Percentiles rank a stretch among this genome's conserved stretches.
These are phyloP conservation scores for Discoglossus pictus DNA, from an alignment of 2,797 vertebrate species.

Conservation along the genomic window DNA sequence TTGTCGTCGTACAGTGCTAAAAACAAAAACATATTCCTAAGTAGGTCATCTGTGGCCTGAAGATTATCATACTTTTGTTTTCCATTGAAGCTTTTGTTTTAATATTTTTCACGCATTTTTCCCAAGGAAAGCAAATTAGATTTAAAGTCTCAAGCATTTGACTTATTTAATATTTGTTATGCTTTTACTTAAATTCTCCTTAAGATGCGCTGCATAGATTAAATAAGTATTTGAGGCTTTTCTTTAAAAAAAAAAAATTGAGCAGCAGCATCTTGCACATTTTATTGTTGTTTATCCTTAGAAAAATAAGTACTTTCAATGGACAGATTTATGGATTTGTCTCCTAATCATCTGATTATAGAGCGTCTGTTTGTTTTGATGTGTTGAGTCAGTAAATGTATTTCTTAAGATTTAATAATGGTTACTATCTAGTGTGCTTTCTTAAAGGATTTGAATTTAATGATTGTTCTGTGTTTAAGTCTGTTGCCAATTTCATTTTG, in stretches of 20 bases:
- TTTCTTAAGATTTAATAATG: slow-evolving; percentile 49
- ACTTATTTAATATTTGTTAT: slow-evolving; percentile 56
- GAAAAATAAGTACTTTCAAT: slow-evolving; percentile 73
- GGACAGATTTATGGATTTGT: slow-evolving; percentile 64
- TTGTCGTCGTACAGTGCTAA: not conserved
- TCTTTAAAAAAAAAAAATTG: slow-evolving; percentile 68
- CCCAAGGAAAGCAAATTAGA: slow-evolving; percentile 78
- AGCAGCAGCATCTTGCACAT: slow-evolving; percentile 68
- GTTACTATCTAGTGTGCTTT: slow-evolving; percentile 41
- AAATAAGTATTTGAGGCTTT: slow-evolving; percentile 67
- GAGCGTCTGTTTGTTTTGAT: slow-evolving; percentile 23
- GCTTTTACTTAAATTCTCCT: slow-evolving; percentile 63
- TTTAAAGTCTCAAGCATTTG: slow-evolving; percentile 67
- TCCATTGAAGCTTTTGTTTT: slow-evolving; percentile 71
- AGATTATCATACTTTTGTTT: slow-evolving; percentile 83
- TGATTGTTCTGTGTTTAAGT: slow-evolving; percentile 14
- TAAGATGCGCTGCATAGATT: slow-evolving; percentile 79
- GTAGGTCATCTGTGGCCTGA: slow-evolving; percentile 79
- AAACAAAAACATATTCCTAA: no score
- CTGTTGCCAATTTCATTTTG: slow-evolving; percentile 18
- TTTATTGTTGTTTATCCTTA: slow-evolving; percentile 57
- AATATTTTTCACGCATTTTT: slow-evolving; percentile 71
- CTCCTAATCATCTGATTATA: slow-evolving; percentile 74
- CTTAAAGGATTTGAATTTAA: slow-evolving; percentile 32
- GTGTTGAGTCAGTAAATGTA: no score